A percentile compares a stretch with the other conserved stretches of the same genome.
Conservation (phyloP, 1,140 invertebrate species). For the Eubasilissa regina region DNA sequence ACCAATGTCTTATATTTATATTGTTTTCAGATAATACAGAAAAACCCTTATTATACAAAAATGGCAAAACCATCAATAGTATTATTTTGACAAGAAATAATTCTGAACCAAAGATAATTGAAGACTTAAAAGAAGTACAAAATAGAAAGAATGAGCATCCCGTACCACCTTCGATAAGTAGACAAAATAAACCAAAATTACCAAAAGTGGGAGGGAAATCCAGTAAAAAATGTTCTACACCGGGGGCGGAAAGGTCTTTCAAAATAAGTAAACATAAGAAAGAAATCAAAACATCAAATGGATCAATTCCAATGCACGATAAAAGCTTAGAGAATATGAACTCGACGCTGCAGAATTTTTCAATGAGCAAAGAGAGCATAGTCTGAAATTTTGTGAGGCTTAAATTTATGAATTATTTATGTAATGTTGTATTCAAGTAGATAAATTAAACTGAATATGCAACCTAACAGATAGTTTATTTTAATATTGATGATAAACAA, state of each 20-base stretch:
- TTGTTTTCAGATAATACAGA: conserved; percentile 54
- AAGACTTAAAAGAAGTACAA: conserved; percentile 56
- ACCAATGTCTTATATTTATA: not conserved
- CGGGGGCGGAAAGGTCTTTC: conserved; percentile 22
- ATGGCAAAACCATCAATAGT: conserved; percentile 39
- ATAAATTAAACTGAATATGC: conserved; percentile 2
- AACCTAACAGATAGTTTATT: too few relatives aligned
- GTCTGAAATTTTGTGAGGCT: conserved; percentile 46
- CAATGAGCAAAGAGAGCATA: conserved; percentile 59
- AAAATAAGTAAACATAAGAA: conserved; percentile 30
- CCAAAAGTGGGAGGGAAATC: conserved; percentile 7
- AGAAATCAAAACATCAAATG: conserved; percentile 33
- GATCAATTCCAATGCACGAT: conserved; percentile 33
- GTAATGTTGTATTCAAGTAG: conserved; percentile 2
- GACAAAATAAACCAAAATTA: conserved; percentile 54
- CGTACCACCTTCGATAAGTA: conserved; percentile 47
- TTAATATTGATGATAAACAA: too few relatives aligned
- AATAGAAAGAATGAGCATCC: conserved; percentile 46
- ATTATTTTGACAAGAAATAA: conserved; percentile 53
- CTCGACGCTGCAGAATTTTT: conserved; percentile 35
- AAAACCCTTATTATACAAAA: conserved; percentile 53
- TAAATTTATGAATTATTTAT: conserved; percentile 12
- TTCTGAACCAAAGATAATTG: conserved; percentile 56
- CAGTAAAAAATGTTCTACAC: not conserved
- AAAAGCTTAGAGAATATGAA: conserved; percentile 36